Percentiles rank a stretch among this genome's conserved stretches.
These are phyloP conservation scores for Sycophila texana DNA, from an alignment of 2,888 invertebrate species.

Conservation along the genomic window DNA sequence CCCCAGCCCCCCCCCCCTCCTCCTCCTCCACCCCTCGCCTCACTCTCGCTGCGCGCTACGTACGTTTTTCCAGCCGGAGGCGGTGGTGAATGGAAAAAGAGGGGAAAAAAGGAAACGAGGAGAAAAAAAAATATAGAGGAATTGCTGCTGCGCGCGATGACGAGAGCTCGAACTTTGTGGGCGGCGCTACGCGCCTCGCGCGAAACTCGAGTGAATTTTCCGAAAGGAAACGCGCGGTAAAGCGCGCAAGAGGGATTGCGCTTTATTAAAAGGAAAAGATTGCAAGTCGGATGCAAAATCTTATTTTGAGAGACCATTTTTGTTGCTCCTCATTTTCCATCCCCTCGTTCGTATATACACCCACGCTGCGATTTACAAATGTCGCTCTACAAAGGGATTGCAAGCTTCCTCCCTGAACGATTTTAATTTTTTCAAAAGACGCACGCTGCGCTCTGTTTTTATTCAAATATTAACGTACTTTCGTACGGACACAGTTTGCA, in stretches of 20 bases:
- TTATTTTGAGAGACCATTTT: neutral
- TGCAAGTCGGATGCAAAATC: neutral
- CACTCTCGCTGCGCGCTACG: neutral
- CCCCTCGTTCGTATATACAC: no score
- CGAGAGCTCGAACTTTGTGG: neutral
- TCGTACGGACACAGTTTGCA: no score
- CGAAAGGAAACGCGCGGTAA: neutral
- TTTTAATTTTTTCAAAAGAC: no score
- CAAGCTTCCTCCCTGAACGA: no score
- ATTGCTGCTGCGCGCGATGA: neutral
- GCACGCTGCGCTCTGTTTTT: no score
- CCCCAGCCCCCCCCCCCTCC: no score
- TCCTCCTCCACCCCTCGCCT: no score
- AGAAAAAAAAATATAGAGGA: neutral
- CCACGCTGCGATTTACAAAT: no score
- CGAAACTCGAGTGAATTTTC: conserved; percentile 1
- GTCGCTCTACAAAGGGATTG: no score
- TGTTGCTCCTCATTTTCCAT: neutral
- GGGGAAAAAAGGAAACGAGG: neutral
- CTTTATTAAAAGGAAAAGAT: conserved; percentile 9
- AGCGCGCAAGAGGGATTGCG: neutral
- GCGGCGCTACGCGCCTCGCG: neutral
- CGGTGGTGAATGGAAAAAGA: neutral
- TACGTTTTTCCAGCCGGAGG: neutral
- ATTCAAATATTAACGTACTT: no score